Conservation (phyloP, 2,113 vertebrate genomes). For the Scalopus aquaticus region DNA sequence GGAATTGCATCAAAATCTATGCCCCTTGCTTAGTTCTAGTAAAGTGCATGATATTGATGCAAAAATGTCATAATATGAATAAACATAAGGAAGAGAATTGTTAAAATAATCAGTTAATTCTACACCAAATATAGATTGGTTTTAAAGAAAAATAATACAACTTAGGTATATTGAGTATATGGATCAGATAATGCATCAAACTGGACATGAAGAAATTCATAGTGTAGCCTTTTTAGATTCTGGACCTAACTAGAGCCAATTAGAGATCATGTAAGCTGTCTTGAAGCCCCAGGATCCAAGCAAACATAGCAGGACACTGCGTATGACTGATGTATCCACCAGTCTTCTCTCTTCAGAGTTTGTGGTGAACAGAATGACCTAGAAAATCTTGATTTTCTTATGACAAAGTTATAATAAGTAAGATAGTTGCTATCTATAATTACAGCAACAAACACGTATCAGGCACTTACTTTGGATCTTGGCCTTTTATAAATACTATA, state of each 20-base stretch:
- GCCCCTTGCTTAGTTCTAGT: not conserved
- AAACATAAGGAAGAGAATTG: not conserved
- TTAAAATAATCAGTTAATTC: not conserved
- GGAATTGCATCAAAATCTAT: constrained; percentile 58
- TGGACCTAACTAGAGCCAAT: not conserved
- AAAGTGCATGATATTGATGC: not conserved
- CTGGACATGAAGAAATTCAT: not conserved
- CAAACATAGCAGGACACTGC: not conserved
- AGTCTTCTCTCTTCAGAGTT: not conserved
- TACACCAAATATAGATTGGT: not conserved
- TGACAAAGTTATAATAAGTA: not conserved
- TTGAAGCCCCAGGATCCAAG: not conserved
- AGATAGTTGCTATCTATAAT: not conserved
- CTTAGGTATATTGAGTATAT: not conserved
- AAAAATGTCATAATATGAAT: not conserved
- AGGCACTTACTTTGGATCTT: not conserved
- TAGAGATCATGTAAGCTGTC: not conserved
- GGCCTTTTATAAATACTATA: not conserved
- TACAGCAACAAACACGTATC: not conserved
- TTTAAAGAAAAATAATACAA: not conserved
- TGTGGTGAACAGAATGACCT: not conserved
- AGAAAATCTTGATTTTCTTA: not conserved
- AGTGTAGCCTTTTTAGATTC: not conserved
- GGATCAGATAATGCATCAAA: not conserved
- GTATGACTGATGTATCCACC: not conserved